Conservation (phyloP, 2,888 invertebrate species). For the Icerya purchasi region DNA sequence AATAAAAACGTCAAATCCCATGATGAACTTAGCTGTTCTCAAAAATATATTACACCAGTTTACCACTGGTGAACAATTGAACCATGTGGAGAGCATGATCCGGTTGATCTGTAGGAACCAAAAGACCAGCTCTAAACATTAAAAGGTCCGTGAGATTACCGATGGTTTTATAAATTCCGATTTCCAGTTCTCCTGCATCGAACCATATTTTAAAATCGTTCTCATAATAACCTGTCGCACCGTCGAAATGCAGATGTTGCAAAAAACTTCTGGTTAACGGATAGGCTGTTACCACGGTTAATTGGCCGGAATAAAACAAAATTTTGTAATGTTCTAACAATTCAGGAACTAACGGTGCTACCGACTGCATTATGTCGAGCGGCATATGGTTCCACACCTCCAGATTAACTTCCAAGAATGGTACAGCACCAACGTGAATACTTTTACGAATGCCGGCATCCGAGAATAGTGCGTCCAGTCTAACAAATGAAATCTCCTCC, state of each 20-base stretch:
- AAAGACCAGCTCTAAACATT: too few species aligned
- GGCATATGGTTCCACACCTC: conserved; percentile 48
- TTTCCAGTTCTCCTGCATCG: too few species aligned
- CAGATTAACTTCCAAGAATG: conserved; percentile 39
- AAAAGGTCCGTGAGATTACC: too few species aligned
- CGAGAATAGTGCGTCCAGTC: conserved; percentile 18
- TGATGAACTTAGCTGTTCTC: too few species aligned
- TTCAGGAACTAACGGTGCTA: conserved; percentile 47
- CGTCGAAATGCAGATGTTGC: conserved; percentile 43
- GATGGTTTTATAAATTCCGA: too few species aligned
- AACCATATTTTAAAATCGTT: too few species aligned
- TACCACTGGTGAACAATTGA: too few species aligned
- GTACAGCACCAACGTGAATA: conserved; percentile 64
- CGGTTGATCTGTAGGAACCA: too few species aligned
- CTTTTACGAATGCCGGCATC: conserved; percentile 24
- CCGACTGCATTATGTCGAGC: conserved; percentile 59
- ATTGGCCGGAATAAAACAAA: conserved; percentile 69
- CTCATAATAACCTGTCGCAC: too few species aligned
- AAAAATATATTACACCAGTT: too few species aligned
- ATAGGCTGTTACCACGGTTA: conserved; percentile 78
- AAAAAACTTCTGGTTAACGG: conserved; percentile 64
- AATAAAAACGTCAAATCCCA: too few species aligned
- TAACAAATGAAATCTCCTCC: conserved; percentile 23
- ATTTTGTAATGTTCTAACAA: conserved; percentile 44
- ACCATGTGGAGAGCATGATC: too few species aligned